phyloP scores from a whole-genome alignment of 1,140 invertebrate species.

The Ostrea edulis region DNA sequence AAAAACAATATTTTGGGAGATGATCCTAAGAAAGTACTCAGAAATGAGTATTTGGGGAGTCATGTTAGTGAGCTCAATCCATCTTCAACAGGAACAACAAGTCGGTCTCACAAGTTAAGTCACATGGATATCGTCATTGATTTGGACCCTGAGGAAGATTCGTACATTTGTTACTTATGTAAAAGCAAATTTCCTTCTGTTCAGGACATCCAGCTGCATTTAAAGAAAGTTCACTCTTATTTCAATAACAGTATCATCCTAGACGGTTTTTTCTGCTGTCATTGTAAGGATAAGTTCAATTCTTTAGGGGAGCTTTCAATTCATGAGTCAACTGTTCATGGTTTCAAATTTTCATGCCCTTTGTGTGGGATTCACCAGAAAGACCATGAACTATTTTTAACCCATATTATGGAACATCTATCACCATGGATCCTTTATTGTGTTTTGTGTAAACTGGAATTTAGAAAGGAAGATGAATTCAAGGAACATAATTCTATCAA shows the following conservation, averaged over 20 bases:
- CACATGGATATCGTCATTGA: background rate
- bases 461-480: background rate
- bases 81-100: background rate
- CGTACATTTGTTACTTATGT: background rate
- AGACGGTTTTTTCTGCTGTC: background rate
- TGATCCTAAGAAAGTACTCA: no score
- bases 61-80: no score
- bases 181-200: background rate
- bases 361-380: background rate
- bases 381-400: background rate
- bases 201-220: background rate
- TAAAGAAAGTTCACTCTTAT: background rate
- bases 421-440: background rate
- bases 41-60: no score
- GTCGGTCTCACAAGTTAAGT: background rate
- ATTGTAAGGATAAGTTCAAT: background rate
- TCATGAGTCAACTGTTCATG: conserved; percentile 13
- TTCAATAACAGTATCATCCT: background rate
- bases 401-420: background rate
- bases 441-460: background rate
- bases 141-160: background rate
- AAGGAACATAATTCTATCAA: background rate
- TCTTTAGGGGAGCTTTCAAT: background rate
- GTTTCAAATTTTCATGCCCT: background rate
- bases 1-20: no score